Evolutionary conservation across 2,797 vertebrate species (phyloP).

Genomic region (Anas bahamensis): DNA sequence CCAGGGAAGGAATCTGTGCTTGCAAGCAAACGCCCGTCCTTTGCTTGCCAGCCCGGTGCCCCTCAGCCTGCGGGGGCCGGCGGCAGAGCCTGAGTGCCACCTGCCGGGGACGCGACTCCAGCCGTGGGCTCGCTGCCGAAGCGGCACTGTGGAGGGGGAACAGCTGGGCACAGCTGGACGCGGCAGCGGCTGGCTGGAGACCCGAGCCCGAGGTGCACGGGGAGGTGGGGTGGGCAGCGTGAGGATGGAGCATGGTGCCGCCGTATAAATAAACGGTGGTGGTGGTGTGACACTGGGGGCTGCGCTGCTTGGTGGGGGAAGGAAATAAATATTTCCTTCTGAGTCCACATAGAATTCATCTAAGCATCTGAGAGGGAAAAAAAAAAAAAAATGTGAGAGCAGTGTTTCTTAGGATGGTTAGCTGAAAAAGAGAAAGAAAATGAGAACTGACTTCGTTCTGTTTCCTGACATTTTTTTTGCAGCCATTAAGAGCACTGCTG

Average conservation of each 20-base stretch:
- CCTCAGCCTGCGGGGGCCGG: not conserved
- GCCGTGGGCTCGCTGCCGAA: not conserved
- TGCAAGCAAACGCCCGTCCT: not conserved
- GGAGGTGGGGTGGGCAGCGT: fast-evolving
- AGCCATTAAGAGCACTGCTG: not conserved
- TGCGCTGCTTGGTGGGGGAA: too few species aligned
- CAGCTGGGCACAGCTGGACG: not conserved
- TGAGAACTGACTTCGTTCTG: not conserved
- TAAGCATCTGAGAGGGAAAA: not conserved
- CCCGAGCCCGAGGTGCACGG: fast-evolving
- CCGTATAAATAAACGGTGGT: not conserved
- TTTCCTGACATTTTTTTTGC: not conserved
- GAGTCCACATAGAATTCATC: fast-evolving
- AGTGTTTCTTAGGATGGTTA: not conserved
- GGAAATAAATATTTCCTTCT: fast-evolving
- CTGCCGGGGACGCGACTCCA: not conserved
- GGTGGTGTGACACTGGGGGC: fast-evolving
- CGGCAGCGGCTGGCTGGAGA: not conserved
- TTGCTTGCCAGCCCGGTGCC: not conserved
- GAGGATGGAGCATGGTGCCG: not conserved
- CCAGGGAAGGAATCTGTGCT: fast-evolving
- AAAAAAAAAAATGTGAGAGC: too few species aligned
- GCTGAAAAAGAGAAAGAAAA: not conserved
- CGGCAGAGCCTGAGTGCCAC: conserved; percentile 46
- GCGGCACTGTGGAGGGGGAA: too few species aligned